These are phyloP conservation scores for Antheraea pernyi DNA, from an alignment of 1,140 invertebrate species.

Conservation along the genomic window DNA sequence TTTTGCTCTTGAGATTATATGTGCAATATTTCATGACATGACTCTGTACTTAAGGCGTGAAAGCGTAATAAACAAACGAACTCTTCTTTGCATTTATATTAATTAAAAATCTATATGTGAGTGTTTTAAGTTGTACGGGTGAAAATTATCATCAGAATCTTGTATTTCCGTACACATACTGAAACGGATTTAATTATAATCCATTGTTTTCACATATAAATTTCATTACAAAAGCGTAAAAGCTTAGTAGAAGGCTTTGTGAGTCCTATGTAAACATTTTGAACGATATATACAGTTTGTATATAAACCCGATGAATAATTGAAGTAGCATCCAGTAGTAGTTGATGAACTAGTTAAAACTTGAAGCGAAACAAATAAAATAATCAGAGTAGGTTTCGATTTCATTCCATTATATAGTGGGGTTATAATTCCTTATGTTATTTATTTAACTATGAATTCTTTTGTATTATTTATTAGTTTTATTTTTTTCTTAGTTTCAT, in stretches of 20 bases:
- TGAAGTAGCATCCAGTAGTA: neutral
- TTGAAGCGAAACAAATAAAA: constrained; percentile 4
- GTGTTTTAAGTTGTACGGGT: no score
- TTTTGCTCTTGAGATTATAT: no score
- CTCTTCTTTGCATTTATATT: no score
- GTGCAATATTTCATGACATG: no score
- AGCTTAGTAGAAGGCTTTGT: neutral
- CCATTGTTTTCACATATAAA: neutral
- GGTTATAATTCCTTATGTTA: no score
- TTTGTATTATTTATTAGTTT: no score
- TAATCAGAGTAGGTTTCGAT: neutral
- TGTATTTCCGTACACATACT: neutral
- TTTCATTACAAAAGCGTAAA: constrained; percentile 11
- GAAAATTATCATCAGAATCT: no score
- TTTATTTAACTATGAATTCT: no score
- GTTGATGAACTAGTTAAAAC: constrained; percentile 12
- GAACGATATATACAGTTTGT: neutral
- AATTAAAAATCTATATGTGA: no score
- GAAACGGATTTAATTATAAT: neutral
- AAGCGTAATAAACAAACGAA: no score
- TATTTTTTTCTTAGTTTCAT: no score
- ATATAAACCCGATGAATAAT: constrained; percentile 8
- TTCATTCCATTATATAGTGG: neutral
- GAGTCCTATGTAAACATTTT: constrained; percentile 8
- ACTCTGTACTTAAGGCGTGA: no score